These are phyloP conservation scores for Nemopilema nomurai DNA, from an alignment of 30 jellyfish, hydroid and myxozoan genomes.

Conservation along the genomic window DNA sequence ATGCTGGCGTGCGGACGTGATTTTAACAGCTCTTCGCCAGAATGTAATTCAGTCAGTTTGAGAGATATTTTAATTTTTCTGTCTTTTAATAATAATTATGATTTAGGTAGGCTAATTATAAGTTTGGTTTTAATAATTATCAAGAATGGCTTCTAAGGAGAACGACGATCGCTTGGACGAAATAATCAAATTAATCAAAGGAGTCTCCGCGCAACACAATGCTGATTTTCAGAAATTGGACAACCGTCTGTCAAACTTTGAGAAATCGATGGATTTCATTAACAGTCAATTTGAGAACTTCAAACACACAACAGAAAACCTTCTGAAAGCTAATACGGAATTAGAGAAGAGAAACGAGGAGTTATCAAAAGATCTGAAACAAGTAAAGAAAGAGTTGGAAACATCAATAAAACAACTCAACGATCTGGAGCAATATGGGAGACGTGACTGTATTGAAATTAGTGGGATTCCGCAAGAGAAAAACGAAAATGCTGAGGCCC, in stretches of 20 bases:
- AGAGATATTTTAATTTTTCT: background rate
- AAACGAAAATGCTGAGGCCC: background rate
- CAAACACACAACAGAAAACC: slow-evolving; percentile 11
- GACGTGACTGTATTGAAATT: slow-evolving; percentile 4
- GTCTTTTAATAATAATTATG: background rate
- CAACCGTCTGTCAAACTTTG: slow-evolving; percentile 2
- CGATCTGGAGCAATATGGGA: slow-evolving; percentile 13
- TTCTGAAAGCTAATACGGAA: background rate
- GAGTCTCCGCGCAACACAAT: background rate
- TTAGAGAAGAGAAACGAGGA: background rate
- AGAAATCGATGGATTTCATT: background rate
- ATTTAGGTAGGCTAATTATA: background rate
- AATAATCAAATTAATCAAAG: background rate
- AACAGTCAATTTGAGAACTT: slow-evolving; percentile 10
- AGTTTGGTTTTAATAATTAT: background rate
- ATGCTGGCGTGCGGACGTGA: too few relatives aligned
- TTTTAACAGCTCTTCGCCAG: too few relatives aligned
- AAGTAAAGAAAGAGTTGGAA: slow-evolving; percentile 9
- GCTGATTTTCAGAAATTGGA: background rate
- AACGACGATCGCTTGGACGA: background rate
- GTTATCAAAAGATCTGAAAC: background rate
- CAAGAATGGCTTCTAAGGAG: background rate
- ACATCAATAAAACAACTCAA: background rate
- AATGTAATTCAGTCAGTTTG: background rate
- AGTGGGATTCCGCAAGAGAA: background rate